Evolutionary conservation across 2,113 vertebrate species (phyloP).

Genomic region (Nannospalax galili): DNA sequence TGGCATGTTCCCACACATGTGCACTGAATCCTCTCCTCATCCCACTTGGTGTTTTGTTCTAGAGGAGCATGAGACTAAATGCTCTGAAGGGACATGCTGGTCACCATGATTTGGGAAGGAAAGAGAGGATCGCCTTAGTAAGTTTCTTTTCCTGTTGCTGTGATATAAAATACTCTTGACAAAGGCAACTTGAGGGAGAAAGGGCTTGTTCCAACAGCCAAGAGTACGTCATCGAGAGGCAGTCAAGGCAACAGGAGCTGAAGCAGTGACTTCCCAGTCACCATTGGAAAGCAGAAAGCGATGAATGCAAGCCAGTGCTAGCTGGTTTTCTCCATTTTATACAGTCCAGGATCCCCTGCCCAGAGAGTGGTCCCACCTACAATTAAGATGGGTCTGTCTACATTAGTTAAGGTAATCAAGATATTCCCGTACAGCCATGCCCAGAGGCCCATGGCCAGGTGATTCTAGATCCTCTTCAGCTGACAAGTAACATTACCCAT

Average conservation of each 20-base stretch:
- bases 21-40: background rate
- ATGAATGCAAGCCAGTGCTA: background rate
- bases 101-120: background rate
- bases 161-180: background rate
- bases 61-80: background rate
- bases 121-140: background rate
- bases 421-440: background rate
- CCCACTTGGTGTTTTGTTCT: background rate
- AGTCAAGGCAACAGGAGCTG: background rate
- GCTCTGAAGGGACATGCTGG: background rate
- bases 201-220: background rate
- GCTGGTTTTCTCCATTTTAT: background rate
- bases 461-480: background rate
- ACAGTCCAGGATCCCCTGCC: background rate
- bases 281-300: background rate
- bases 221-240: background rate
- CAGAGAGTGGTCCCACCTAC: background rate
- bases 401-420: background rate
- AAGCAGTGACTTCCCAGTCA: background rate
- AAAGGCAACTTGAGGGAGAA: background rate
- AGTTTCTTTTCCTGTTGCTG: background rate
- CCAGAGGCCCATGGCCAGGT: background rate
- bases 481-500: background rate
- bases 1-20: too few species aligned
- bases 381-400: background rate